Base-by-base conservation (phyloP, 1,140 invertebrate genomes). In the Drosophila navojoa region DNA sequence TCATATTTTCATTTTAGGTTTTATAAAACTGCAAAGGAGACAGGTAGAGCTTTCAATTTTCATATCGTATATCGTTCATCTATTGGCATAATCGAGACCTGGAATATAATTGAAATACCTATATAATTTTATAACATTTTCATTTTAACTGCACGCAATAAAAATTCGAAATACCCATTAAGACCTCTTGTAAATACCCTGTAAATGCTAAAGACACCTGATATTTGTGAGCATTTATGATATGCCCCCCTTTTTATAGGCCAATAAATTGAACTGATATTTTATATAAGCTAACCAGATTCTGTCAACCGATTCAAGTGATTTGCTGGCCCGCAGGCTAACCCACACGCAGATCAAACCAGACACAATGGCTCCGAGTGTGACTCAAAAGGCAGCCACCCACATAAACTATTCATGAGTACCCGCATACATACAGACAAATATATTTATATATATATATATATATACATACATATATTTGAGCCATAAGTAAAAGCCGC, bases 341-440 rank as follows among this genome's bases (percentile, higher is more conserved):
- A 85, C 80, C 81, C 80, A 84, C 80, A 82, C 81, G 44, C 80
- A 76, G 66, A 1, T 27, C 50, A 25, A 22, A 42, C 32, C 71
- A 73, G 76, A 79, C 80, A 79, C 81, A 84, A 84, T 77, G 80
- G 77, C 79, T 64, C 76, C 77, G 62, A 59, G 25, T 59, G 19
- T 79, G 72, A 70, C 55, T 79, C 42, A 76, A 79, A 79, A 79
- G 71, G 52, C 61, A 35, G 52, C 32, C 76, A 77, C 58, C 22
- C 58, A 72, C 35, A 35, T 60, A 25, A n/a, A 22, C 32, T 32
- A 50, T 19, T 16, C 13, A 25, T 55, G 25, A 55, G 50, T 67
- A 72, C 71, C 55, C 70, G 63, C 52, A 69, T 57, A 42, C n/a
- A 44, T 10, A 15, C 75, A 72, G 42, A 19, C 54, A 70, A 11